These are phyloP conservation scores for Gymnobelideus leadbeateri DNA, from an alignment of 2,113 vertebrate species.

Conservation along the genomic window DNA sequence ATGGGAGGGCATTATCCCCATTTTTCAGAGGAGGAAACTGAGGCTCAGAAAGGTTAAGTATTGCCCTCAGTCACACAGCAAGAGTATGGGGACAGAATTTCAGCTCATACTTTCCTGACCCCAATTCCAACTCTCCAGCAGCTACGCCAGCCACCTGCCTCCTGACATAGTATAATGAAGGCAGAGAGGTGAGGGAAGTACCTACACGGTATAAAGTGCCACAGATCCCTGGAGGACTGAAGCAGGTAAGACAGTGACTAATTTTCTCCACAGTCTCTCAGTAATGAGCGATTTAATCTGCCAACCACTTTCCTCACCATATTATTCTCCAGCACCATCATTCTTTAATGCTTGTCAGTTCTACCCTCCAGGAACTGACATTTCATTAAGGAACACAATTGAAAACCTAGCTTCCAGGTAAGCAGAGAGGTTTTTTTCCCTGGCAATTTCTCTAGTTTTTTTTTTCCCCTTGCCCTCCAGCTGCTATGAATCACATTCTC, in stretches of 20 bases:
- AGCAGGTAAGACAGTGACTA: slow-evolving; percentile 60
- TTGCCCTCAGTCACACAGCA: neutral
- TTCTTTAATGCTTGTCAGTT: slow-evolving; percentile 65
- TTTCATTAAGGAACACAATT: slow-evolving; percentile 74
- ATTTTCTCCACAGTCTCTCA: slow-evolving; percentile 64
- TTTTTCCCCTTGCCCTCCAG: slow-evolving; percentile 12
- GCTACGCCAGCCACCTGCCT: neutral
- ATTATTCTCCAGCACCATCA: slow-evolving; percentile 49
- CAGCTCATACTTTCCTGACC: neutral
- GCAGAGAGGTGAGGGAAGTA: neutral
- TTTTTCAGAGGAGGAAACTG: too few species aligned
- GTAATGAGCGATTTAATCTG: slow-evolving; percentile 71
- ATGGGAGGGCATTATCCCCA: too few species aligned
- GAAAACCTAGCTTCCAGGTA: slow-evolving; percentile 74
- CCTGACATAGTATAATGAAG: neutral
- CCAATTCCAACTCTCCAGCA: neutral
- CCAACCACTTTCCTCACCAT: slow-evolving; percentile 29
- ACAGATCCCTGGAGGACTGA: neutral
- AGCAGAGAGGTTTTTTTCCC: slow-evolving; percentile 55
- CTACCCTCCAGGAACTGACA: slow-evolving; percentile 67
- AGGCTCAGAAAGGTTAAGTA: neutral
- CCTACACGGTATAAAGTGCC: neutral
- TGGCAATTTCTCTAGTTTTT: neutral
- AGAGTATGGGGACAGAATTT: neutral
- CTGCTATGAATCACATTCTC: slow-evolving; percentile 17